Conservation (phyloP, 2,888 invertebrate species). For the Andrena bucephala region DNA sequence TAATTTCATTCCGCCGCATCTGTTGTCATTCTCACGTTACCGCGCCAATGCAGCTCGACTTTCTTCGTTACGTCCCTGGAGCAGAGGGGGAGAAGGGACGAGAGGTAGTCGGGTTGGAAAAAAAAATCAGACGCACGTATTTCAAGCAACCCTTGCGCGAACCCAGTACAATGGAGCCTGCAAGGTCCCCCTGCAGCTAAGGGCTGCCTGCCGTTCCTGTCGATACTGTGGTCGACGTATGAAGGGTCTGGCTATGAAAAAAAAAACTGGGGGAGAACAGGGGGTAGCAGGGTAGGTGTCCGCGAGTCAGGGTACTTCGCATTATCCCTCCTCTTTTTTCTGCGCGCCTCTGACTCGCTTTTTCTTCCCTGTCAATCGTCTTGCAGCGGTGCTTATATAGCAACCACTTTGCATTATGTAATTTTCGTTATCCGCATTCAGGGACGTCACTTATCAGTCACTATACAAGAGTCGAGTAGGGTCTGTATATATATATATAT, state of each 20-base stretch:
- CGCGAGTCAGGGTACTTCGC: conserved; percentile 43
- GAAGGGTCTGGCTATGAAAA: conserved; percentile 54
- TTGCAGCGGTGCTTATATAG: not conserved
- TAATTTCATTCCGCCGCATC: conserved; percentile 82
- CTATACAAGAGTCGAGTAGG: not conserved
- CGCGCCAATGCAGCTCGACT: conserved; percentile 67
- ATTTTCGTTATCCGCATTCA: conserved; percentile 43
- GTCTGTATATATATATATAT: not conserved
- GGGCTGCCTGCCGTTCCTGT: conserved; percentile 66
- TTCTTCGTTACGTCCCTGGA: conserved; percentile 55
- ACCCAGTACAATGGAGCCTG: conserved; percentile 64
- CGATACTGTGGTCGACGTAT: conserved; percentile 68
- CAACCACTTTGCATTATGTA: conserved; percentile 29
- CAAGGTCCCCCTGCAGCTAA: conserved; percentile 59
- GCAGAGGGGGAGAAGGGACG: conserved; percentile 8
- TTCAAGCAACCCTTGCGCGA: conserved; percentile 76
- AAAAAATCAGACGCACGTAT: conserved; percentile 72
- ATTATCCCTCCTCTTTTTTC: conserved; percentile 38
- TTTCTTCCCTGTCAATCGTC: not conserved
- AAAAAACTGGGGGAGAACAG: conserved; percentile 39
- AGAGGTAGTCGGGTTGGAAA: conserved; percentile 53
- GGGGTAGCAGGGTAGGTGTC: conserved; percentile 51
- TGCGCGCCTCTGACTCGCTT: conserved; percentile 18
- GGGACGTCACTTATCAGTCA: not conserved
- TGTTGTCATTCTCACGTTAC: conserved; percentile 83